phyloP scores from a whole-genome alignment of 2,888 invertebrate genomes.

The Atethmia centrago region DNA sequence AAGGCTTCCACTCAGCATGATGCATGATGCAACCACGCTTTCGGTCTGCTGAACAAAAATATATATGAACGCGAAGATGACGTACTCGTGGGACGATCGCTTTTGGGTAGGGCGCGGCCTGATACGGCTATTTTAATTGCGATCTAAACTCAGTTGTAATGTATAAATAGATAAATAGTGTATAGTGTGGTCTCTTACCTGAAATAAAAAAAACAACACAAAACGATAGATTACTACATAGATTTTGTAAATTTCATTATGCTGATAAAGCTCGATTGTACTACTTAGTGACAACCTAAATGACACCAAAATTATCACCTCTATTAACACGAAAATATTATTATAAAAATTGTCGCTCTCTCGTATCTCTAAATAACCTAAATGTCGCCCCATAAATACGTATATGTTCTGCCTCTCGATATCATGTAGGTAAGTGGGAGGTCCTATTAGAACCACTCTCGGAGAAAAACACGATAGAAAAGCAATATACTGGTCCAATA shows the following conservation, averaged over 20 bases:
- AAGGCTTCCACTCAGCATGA: too few species aligned
- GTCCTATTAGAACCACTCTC: neutral
- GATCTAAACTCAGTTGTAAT: neutral
- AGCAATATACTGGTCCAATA: neutral
- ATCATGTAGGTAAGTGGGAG: conserved; percentile 6
- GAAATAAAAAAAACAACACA: too few species aligned
- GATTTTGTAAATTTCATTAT: neutral
- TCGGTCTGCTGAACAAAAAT: too few species aligned
- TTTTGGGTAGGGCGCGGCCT: too few species aligned
- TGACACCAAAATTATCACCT: neutral
- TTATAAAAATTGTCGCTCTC: neutral
- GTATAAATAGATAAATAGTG: neutral
- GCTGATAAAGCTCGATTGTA: neutral
- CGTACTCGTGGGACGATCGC: neutral
- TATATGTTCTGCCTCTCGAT: neutral
- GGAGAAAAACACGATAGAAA: conserved; percentile 9
- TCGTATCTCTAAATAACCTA: neutral
- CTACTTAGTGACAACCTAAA: neutral
- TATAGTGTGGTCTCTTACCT: neutral
- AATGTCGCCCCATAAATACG: neutral
- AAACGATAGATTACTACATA: neutral
- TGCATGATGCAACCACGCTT: too few species aligned
- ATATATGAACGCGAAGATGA: neutral
- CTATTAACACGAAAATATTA: neutral
- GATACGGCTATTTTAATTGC: neutral